Percentiles rank a stretch among this genome's conserved stretches.
These are phyloP conservation scores for Gobiocypris rarus DNA, from an alignment of 2,113 vertebrate genomes.

Conservation along the genomic window DNA sequence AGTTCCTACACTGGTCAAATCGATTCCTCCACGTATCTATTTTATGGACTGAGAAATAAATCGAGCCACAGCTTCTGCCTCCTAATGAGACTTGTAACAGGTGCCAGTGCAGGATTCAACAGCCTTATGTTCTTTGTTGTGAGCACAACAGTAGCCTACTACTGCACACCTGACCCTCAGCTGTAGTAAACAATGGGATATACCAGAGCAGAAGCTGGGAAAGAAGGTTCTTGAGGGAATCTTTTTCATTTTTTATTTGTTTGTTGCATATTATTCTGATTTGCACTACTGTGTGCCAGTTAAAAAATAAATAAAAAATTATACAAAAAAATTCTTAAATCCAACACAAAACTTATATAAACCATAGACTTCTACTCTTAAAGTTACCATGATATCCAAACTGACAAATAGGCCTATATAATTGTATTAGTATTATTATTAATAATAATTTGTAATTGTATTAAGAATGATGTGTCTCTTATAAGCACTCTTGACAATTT, in stretches of 20 bases:
- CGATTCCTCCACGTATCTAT: constrained; percentile 34
- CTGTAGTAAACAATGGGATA: neutral
- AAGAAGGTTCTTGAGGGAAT: neutral
- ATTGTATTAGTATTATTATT: too few relatives aligned
- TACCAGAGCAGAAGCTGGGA: neutral
- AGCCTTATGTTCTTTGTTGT: neutral
- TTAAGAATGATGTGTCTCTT: too few relatives aligned
- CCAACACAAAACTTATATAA: neutral
- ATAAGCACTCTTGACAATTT: too few relatives aligned
- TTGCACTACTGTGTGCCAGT: neutral
- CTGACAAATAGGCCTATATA: too few relatives aligned
- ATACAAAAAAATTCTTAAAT: neutral
- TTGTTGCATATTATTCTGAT: neutral
- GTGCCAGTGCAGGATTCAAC: neutral
- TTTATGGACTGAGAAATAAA: constrained; percentile 50
- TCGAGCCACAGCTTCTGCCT: neutral
- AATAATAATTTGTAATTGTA: too few relatives aligned
- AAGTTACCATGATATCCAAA: neutral
- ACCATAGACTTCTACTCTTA: neutral
- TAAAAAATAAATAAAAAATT: neutral
- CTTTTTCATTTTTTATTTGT: neutral
- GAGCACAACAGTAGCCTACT: neutral
- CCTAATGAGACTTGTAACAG: constrained; percentile 31
- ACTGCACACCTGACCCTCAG: neutral
- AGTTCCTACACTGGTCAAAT: constrained; percentile 13